Percentiles rank a stretch among this genome's conserved stretches.
Conservation (phyloP, 2,888 invertebrate species). For the Phytoseiulus persimilis region DNA sequence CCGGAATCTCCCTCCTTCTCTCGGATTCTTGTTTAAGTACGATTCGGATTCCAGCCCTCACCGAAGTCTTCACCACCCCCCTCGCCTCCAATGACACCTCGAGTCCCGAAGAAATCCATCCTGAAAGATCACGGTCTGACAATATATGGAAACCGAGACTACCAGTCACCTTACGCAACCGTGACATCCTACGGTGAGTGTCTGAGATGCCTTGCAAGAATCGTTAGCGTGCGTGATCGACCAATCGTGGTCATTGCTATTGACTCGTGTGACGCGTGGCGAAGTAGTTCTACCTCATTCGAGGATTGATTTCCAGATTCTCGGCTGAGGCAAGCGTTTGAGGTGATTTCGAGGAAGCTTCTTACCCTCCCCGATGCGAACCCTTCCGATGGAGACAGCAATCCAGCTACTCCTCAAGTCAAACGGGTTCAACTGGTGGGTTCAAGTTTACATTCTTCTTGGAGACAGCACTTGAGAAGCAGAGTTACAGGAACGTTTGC, state of each 20-base stretch:
- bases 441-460: slow-evolving; percentile 41
- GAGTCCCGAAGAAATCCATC: slow-evolving; percentile 69
- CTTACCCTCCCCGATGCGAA: slow-evolving; percentile 74
- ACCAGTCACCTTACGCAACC: slow-evolving; percentile 43
- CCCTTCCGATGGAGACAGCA: slow-evolving; percentile 49
- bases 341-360: slow-evolving; percentile 79
- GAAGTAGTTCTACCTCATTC: too few species aligned
- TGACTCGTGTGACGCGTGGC: too few species aligned
- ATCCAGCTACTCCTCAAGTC: slow-evolving; percentile 57
- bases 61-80: slow-evolving; percentile 44
- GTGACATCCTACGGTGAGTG: slow-evolving; percentile 46
- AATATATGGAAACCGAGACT: slow-evolving; percentile 27
- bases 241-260: neutral
- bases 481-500: too few species aligned
- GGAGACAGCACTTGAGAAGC: too few species aligned
- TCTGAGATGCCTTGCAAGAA: neutral
- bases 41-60: slow-evolving; percentile 41
- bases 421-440: slow-evolving; percentile 82
- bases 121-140: slow-evolving; percentile 61
- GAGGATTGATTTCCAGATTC: slow-evolving; percentile 44
- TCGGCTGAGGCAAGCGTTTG: slow-evolving; percentile 79
- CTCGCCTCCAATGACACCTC: slow-evolving; percentile 44
- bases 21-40: neutral
- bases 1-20: too few species aligned
- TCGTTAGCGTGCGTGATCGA: neutral